Conservation (phyloP, 2,797 vertebrate genomes). For the Lophius americanus region DNA sequence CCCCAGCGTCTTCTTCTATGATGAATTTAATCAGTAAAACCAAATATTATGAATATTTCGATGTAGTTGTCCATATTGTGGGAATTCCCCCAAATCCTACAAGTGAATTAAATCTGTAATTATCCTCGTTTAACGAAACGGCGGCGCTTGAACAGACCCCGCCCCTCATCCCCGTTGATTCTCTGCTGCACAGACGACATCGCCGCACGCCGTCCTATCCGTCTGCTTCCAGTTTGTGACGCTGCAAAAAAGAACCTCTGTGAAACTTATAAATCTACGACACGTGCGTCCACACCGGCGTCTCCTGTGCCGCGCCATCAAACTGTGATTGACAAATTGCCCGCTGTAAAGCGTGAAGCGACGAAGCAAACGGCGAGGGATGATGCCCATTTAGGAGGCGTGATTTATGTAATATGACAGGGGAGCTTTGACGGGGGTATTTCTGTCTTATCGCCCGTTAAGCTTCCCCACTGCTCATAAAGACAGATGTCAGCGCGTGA, state of each 20-base stretch:
- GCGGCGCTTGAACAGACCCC: too few species aligned
- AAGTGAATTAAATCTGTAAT: too few species aligned
- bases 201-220: slow-evolving; percentile 14
- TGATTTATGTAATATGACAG: slow-evolving; percentile 78
- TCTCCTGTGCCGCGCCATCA: slow-evolving; percentile 34
- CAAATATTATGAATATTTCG: too few species aligned
- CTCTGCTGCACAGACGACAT: slow-evolving; percentile 10
- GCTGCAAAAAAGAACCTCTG: slow-evolving; percentile 11
- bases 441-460: slow-evolving; percentile 67
- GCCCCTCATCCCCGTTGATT: slow-evolving; percentile 1
- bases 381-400: slow-evolving; percentile 45
- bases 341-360: slow-evolving; percentile 43
- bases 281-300: slow-evolving; percentile 67
- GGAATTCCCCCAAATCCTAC: too few species aligned
- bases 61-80: too few species aligned
- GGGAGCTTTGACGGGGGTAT: slow-evolving; percentile 45
- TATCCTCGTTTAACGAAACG: too few species aligned
- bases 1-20: too few species aligned
- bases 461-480: slow-evolving; percentile 61
- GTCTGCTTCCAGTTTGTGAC: slow-evolving; percentile 26
- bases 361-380: slow-evolving; percentile 28
- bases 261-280: slow-evolving; percentile 72
- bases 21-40: too few species aligned
- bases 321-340: slow-evolving; percentile 62
- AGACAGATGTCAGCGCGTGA: slow-evolving; percentile 60